Conservation (phyloP, 1,140 invertebrate genomes). For the Meloidogyne floridensis region DNA sequence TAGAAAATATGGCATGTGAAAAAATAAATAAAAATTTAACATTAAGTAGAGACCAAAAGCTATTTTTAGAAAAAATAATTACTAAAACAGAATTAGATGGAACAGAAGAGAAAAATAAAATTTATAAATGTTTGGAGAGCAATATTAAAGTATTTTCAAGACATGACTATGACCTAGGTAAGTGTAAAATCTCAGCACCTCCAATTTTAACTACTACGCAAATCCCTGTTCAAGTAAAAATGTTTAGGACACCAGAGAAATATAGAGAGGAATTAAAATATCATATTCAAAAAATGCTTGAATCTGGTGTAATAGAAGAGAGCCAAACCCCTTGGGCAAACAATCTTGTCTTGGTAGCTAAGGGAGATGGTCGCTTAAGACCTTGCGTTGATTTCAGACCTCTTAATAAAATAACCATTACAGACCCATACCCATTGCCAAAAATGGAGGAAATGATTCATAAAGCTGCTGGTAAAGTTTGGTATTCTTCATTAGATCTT, state of each 20-base stretch:
- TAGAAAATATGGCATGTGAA: no score
- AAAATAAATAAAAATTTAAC: no score
- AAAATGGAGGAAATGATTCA: slow-evolving; percentile 6
- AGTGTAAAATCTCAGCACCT: slow-evolving; percentile 11
- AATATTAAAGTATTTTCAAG: neutral
- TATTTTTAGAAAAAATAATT: no score
- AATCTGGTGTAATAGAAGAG: neutral
- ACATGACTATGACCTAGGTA: slow-evolving; percentile 10
- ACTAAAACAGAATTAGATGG: no score
- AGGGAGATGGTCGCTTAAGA: neutral
- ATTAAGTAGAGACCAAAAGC: no score
- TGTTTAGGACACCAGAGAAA: no score
- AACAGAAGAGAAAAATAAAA: neutral
- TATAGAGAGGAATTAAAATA: slow-evolving; percentile 10
- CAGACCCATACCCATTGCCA: slow-evolving; percentile 4
- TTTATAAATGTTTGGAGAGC: no score
- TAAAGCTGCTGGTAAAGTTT: neutral
- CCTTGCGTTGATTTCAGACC: slow-evolving; percentile 14
- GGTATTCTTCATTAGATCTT: slow-evolving; percentile 1
- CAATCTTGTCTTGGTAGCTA: slow-evolving; percentile 1
- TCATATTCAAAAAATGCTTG: slow-evolving; percentile 7
- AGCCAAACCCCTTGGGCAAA: neutral
- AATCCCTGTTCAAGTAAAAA: no score
- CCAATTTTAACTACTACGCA: no score
- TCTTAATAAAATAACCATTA: slow-evolving; percentile 8